These are phyloP conservation scores for Crypturellus undulatus DNA, from an alignment of 2,113 vertebrate genomes.

Conservation along the genomic window DNA sequence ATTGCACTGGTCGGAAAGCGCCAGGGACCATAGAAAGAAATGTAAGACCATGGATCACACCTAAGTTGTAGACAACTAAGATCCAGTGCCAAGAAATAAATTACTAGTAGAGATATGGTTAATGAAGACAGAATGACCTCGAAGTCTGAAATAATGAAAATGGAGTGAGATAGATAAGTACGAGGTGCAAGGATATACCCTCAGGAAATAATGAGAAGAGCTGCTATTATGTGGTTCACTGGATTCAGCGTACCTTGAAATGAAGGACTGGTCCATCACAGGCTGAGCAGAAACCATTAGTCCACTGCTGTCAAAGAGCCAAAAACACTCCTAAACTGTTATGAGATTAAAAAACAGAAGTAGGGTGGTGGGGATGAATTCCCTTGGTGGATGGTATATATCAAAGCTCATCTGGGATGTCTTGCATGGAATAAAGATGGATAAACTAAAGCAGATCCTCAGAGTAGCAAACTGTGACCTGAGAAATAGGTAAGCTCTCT, in stretches of 20 bases:
- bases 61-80: not conserved
- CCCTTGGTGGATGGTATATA: too few relatives aligned
- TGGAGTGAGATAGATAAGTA: too few relatives aligned
- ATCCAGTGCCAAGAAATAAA: not conserved
- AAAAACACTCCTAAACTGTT: not conserved
- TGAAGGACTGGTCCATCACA: not conserved
- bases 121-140: not conserved
- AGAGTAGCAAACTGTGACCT: too few relatives aligned
- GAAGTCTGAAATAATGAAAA: not conserved
- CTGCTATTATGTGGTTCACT: not conserved
- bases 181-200: not conserved
- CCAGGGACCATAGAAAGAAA: too few relatives aligned
- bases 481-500: not conserved
- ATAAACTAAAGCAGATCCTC: not conserved
- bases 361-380: not conserved
- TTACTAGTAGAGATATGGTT: not conserved
- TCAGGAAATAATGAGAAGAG: not conserved
- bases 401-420: not conserved
- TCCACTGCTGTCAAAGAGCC: not conserved
- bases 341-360: not conserved
- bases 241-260: not conserved
- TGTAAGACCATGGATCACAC: too few relatives aligned
- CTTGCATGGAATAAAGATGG: not conserved
- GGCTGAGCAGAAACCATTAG: rapidly evolving
- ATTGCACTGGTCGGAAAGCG: not conserved